These are phyloP conservation scores for Lasioglossum leucozonium DNA, from an alignment of 2,888 invertebrate genomes.

Conservation along the genomic window DNA sequence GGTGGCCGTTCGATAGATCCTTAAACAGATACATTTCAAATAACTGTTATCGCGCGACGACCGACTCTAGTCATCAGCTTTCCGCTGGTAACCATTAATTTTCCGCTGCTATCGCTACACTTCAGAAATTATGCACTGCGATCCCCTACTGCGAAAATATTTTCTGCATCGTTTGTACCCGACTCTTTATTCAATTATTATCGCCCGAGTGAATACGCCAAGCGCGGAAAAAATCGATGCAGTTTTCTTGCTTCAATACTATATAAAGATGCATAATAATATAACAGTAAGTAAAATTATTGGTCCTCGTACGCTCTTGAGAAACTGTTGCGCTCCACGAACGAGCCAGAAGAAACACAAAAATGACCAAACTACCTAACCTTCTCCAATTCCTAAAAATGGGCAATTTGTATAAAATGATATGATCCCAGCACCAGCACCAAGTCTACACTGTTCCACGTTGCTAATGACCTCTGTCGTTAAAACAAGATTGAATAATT, in stretches of 20 bases:
- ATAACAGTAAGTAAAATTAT: no score
- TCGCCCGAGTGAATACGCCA: not conserved
- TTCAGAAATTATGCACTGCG: not conserved
- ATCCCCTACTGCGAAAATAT: not conserved
- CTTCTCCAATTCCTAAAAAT: no score
- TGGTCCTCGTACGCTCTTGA: not conserved
- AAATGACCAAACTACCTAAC: no score
- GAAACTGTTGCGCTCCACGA: not conserved
- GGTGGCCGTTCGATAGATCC: not conserved
- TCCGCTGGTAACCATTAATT: not conserved
- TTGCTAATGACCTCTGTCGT: no score
- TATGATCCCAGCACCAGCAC: no score
- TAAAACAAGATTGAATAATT: no score
- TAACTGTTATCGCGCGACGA: not conserved
- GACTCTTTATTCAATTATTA: not conserved
- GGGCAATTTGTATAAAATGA: no score
- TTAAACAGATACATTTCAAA: conserved; percentile 3
- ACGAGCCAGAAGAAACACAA: no score
- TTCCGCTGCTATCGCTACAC: not conserved
- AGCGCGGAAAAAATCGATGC: not conserved
- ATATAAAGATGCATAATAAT: no score
- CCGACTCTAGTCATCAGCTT: not conserved
- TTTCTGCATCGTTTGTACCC: not conserved
- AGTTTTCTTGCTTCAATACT: not conserved
- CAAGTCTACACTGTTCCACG: no score